Conservation (phyloP, 2,888 invertebrate genomes). For the Bibio marci region DNA sequence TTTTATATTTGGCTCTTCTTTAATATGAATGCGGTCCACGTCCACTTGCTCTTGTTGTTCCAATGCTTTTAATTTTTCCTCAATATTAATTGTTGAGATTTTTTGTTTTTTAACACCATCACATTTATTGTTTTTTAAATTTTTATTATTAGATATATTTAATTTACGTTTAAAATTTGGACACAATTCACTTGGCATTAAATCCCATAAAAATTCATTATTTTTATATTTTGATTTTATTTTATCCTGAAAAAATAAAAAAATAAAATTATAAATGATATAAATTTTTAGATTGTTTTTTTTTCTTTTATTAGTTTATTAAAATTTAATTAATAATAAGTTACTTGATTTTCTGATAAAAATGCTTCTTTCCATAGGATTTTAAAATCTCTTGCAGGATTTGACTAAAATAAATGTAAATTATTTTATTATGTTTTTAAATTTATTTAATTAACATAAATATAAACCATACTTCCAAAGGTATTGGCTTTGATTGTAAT, state of each 20-base stretch:
- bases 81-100: constrained; percentile 15
- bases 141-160: too few species aligned
- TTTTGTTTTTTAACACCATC: constrained; percentile 14
- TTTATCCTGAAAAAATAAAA: not conserved
- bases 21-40: constrained; percentile 19
- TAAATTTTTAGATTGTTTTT: constrained; percentile 9
- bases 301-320: too few species aligned
- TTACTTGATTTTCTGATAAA: constrained; percentile 44
- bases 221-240: constrained; percentile 14
- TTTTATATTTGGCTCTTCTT: constrained; percentile 1
- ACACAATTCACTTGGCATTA: constrained; percentile 44
- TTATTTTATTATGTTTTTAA: not conserved
- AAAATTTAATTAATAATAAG: too few species aligned
- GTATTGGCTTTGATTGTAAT: constrained; percentile 37
- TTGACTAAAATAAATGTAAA: not conserved
- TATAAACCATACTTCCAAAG: constrained; percentile 28
- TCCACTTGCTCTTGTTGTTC: constrained; percentile 47
- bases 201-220: constrained; percentile 32
- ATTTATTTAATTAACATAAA: not conserved
- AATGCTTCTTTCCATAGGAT: constrained; percentile 55
- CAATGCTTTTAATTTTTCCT: constrained; percentile 39
- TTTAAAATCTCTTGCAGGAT: constrained; percentile 43
- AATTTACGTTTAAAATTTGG: constrained; percentile 33
- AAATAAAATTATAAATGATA: not conserved
- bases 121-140: constrained; percentile 11